These are phyloP conservation scores for Gobius niger DNA, from an alignment of 2,113 vertebrate species.

Conservation along the genomic window DNA sequence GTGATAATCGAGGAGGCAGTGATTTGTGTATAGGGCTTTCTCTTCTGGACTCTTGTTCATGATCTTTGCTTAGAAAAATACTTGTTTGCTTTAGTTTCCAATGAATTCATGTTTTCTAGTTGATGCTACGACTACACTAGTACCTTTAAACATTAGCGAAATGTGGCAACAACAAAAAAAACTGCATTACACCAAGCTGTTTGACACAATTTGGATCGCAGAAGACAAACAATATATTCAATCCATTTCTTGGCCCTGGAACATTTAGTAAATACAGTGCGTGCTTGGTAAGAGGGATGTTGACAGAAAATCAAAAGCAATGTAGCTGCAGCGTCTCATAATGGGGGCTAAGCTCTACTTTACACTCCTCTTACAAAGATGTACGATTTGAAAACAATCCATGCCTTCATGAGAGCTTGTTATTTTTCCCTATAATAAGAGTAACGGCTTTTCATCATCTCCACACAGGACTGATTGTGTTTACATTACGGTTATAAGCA, in stretches of 20 bases:
- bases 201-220: slow-evolving; percentile 70
- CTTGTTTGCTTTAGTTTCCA: slow-evolving; percentile 48
- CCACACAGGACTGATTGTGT: slow-evolving; percentile 64
- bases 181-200: slow-evolving; percentile 60
- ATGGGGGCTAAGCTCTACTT: slow-evolving; percentile 81
- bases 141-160: slow-evolving; percentile 67
- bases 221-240: slow-evolving; percentile 69
- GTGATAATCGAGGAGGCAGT: slow-evolving; percentile 44
- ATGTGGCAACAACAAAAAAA: slow-evolving; percentile 52
- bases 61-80: slow-evolving; percentile 52
- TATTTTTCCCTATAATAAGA: slow-evolving; percentile 78
- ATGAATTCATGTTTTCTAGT: slow-evolving; percentile 61
- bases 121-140: slow-evolving; percentile 54
- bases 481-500: slow-evolving; percentile 63
- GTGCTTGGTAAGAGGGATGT: slow-evolving; percentile 76
- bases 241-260: slow-evolving; percentile 68
- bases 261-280: slow-evolving; percentile 74
- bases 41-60: slow-evolving; percentile 35
- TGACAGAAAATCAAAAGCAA: slow-evolving; percentile 82
- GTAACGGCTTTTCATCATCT: slow-evolving; percentile 72
- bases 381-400: slow-evolving; percentile 80
- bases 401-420: slow-evolving; percentile 77
- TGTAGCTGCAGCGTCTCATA: slow-evolving; percentile 70
- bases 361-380: slow-evolving; percentile 80
- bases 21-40: slow-evolving; percentile 47